These are phyloP conservation scores for Otocyon megalotis DNA, from an alignment of 2,113 vertebrate species.

Conservation along the genomic window DNA sequence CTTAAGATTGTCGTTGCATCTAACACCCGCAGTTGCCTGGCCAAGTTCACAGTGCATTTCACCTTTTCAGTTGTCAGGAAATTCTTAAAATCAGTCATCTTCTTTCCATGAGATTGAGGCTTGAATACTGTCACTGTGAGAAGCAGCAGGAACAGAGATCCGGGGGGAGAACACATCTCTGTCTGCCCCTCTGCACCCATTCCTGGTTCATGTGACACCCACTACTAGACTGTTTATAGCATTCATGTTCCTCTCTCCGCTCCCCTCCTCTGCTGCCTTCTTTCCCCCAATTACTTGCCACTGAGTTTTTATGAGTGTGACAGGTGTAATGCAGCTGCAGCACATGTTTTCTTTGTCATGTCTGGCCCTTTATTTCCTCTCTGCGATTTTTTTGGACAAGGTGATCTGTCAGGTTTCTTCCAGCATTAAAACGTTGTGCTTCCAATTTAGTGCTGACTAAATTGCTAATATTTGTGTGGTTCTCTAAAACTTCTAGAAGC, in stretches of 20 bases:
- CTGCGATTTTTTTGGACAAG: background rate
- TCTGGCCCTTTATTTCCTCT: slow-evolving; percentile 12
- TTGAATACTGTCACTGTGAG: background rate
- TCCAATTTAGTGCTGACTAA: slow-evolving; percentile 17
- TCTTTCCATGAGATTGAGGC: background rate
- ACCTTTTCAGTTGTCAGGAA: background rate
- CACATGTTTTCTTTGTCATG: background rate
- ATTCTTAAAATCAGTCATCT: background rate
- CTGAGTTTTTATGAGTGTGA: background rate
- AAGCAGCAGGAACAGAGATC: background rate
- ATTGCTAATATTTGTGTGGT: background rate
- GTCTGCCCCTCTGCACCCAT: background rate
- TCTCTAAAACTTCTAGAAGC: background rate
- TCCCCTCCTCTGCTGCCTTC: background rate
- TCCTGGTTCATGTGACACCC: background rate
- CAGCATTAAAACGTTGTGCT: background rate
- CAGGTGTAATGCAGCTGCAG: background rate
- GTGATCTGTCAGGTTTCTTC: background rate
- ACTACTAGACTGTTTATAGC: background rate
- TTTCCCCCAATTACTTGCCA: background rate
- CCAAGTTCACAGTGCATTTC: background rate
- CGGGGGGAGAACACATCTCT: background rate
- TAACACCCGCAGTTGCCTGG: background rate
- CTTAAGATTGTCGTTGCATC: background rate
- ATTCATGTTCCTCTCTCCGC: background rate